phyloP scores from a whole-genome alignment of 2,888 invertebrate genomes.

The Macrosiphum euphorbiae region DNA sequence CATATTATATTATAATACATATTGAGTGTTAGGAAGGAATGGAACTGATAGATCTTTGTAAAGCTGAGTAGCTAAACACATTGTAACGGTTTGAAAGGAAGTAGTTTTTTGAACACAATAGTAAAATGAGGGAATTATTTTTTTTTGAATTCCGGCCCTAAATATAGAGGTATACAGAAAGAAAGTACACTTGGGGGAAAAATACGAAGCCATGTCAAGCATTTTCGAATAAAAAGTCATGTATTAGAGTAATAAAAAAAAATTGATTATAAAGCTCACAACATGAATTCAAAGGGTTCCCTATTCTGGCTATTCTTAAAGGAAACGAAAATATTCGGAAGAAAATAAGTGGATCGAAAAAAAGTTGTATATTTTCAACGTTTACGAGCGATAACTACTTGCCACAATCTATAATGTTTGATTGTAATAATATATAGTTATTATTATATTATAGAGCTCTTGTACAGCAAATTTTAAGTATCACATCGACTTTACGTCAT shows the following conservation, averaged over 20 bases:
- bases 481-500: background rate
- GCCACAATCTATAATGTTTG: background rate
- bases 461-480: background rate
- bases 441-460: background rate
- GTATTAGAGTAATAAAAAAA: background rate
- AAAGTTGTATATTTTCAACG: background rate
- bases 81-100: background rate
- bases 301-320: background rate
- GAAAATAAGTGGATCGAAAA: background rate
- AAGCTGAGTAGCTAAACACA: background rate
- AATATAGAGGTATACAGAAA: background rate
- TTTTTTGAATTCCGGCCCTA: background rate
- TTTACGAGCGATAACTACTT: background rate
- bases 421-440: background rate
- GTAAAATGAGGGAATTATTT: background rate
- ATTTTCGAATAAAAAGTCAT: background rate
- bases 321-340: background rate
- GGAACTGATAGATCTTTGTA: background rate
- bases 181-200: background rate
- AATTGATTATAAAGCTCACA: background rate
- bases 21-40: background rate
- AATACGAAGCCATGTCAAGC: background rate
- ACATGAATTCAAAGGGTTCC: background rate
- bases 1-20: background rate
- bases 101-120: background rate